Evolutionary conservation across 2,888 invertebrate genomes (phyloP).

Genomic region (Ganaspis brasiliensis): DNA sequence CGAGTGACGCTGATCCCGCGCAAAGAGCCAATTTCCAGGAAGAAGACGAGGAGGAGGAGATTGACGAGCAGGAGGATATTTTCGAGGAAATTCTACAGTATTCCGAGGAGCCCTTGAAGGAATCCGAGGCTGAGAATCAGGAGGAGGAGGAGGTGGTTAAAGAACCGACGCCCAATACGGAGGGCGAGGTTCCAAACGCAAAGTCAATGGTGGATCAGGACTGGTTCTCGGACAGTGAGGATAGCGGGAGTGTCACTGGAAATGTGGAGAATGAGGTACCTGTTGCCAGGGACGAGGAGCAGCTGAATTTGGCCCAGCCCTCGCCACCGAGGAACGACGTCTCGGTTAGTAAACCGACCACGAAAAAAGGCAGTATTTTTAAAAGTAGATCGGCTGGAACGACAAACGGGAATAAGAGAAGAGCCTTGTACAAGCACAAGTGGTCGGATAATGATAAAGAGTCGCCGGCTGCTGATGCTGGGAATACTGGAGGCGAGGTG

Average conservation of each 20-base stretch:
- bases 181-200: slow-evolving; percentile 66
- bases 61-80: slow-evolving; percentile 53
- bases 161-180: slow-evolving; percentile 59
- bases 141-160: slow-evolving; percentile 48
- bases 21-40: slow-evolving; percentile 13
- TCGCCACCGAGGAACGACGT: slow-evolving; percentile 57
- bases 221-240: slow-evolving; percentile 79
- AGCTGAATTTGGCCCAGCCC: slow-evolving; percentile 69
- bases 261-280: slow-evolving; percentile 80
- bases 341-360: slow-evolving; percentile 67
- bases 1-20: slow-evolving; percentile 70
- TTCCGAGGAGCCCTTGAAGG: slow-evolving; percentile 57
- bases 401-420: slow-evolving; percentile 86
- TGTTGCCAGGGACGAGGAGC: slow-evolving; percentile 74
- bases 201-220: slow-evolving; percentile 78
- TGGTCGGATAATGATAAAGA: slow-evolving; percentile 90
- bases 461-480: slow-evolving; percentile 67
- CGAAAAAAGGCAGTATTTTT: slow-evolving; percentile 93
- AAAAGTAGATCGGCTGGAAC: slow-evolving; percentile 89
- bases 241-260: slow-evolving; percentile 81
- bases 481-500: slow-evolving; percentile 61
- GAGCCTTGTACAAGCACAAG: slow-evolving; percentile 93
- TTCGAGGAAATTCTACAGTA: slow-evolving; percentile 71
- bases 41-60: slow-evolving; percentile 54
- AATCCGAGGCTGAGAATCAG: slow-evolving; percentile 45